phyloP scores from a whole-genome alignment of 2,797 vertebrate species.

The Crocidura indochinensis region DNA sequence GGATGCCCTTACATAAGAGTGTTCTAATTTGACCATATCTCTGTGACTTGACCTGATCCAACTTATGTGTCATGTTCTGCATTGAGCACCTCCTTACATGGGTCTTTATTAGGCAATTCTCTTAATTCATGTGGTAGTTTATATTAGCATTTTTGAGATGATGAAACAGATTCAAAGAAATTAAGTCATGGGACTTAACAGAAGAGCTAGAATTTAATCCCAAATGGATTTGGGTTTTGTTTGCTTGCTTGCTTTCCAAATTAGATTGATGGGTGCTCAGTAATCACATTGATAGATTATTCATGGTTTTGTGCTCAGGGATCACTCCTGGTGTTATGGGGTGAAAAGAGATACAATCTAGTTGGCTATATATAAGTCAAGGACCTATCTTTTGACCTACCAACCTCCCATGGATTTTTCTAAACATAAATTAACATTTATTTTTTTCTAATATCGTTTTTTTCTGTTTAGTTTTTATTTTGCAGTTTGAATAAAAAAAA shows the following conservation, averaged over 20 bases:
- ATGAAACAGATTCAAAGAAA: neutral
- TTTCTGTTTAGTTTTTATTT: no score
- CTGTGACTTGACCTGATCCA: neutral
- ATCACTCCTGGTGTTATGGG: no score
- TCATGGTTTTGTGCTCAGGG: no score
- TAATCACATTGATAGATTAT: no score
- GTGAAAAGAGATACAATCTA: no score
- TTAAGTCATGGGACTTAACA: neutral
- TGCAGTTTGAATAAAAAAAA: no score
- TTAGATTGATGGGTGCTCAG: no score
- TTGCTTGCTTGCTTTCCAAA: neutral
- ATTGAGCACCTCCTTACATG: no score
- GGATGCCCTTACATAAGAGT: neutral
- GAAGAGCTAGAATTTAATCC: neutral
- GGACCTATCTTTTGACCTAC: no score
- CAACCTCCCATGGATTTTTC: neutral
- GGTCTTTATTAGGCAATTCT: neutral
- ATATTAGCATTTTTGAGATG: neutral
- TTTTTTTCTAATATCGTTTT: neutral
- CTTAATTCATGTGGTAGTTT: neutral
- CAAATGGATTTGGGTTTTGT: neutral
- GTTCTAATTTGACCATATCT: neutral
- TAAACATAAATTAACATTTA: neutral
- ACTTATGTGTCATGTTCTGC: accelerated
- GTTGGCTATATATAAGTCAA: no score